Evolutionary conservation across 2,888 invertebrate species (phyloP).

Genomic region (Aelia acuminata): DNA sequence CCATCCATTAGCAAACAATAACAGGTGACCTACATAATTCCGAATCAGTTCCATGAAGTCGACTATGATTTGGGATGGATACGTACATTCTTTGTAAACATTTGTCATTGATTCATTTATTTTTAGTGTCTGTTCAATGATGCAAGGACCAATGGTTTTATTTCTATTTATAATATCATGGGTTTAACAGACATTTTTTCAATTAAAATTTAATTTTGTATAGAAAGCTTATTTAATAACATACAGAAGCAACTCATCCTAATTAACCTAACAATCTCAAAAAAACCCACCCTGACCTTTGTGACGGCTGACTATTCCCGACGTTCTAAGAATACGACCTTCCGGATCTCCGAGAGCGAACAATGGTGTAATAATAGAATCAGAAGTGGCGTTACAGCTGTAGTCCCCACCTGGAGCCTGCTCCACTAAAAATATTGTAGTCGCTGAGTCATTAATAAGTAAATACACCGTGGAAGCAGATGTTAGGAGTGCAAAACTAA

Average conservation of each 20-base stretch:
- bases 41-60: too few relatives aligned
- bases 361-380: not conserved
- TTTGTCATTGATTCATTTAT: too few relatives aligned
- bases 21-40: too few relatives aligned
- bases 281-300: not conserved
- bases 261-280: not conserved
- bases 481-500: not conserved
- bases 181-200: too few relatives aligned
- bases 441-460: not conserved
- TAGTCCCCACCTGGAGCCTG: not conserved
- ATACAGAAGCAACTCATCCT: not conserved
- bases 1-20: too few relatives aligned
- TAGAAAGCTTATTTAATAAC: not conserved
- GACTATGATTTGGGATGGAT: too few relatives aligned
- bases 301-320: not conserved
- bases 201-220: too few relatives aligned
- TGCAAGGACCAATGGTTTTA: too few relatives aligned
- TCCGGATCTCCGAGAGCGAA: not conserved
- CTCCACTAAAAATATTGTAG: not conserved
- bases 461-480: not conserved
- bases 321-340: conserved; percentile 9
- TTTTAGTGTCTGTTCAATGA: too few relatives aligned
- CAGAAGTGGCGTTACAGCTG: not conserved
- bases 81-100: too few relatives aligned
- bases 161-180: too few relatives aligned